Base-by-base conservation (phyloP, 2,888 invertebrate genomes). In the Zygothrica quintamaculata region DNA sequence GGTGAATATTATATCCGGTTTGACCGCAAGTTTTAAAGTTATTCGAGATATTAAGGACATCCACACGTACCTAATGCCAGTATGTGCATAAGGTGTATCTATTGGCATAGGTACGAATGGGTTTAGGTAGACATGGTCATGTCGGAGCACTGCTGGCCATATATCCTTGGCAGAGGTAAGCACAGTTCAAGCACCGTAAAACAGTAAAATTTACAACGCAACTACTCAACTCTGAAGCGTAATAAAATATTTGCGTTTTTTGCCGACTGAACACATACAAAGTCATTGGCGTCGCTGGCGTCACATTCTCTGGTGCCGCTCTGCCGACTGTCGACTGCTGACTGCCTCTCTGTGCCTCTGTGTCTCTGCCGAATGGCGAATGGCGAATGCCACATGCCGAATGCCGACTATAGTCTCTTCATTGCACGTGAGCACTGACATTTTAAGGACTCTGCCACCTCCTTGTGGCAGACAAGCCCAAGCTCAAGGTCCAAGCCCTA, bases 241-340 rank as follows among this genome's bases (percentile, higher is more conserved):
- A 88, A 88, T 86, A 86, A 86, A 86, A 86, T 86, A 86, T 88
- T 86, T 88, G 85, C 76, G 77, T 75, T 84, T 77, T 81, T 81
- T 60, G 76, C n/a, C 78, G 78, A 84, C 74, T 74, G 77, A 57
- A 64, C 69, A 84, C 70, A 56, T 52, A 84, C 84, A 72, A 59
- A 37, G 53, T 53, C 44, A 46, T 33, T 11, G 18, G 18, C 18
- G 18, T 22, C 18, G 18, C 18, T 22, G 18, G 18, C 18, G 18
- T 22, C 18, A 22, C 18, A 22, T 22, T 22, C 18, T 5, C 18
- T 22, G 18, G 18, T 29, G 29, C n/a, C 29, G 29, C 29, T 29
- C n/a, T 29, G 9, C 29, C 29, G 29, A 29, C 29, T 29, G 29
- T n/a, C n/a, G n/a, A n/a, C n/a, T n/a, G n/a, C n/a, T n/a, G n/a